A percentile compares a stretch with the other conserved stretches of the same genome.
These are phyloP conservation scores for Fragum fragum DNA, from an alignment of 2,888 invertebrate genomes.

Conservation along the genomic window DNA sequence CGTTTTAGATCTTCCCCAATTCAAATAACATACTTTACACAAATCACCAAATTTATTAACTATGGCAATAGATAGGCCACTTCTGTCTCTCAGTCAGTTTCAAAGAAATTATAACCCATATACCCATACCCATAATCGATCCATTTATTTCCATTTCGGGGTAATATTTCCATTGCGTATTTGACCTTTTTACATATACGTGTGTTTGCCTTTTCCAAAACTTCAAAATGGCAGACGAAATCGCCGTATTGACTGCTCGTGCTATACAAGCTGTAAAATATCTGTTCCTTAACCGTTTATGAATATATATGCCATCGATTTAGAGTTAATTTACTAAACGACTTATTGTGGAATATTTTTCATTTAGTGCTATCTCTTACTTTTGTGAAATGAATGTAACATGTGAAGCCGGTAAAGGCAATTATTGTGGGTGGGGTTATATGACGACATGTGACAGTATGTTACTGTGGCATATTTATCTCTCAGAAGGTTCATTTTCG, in stretches of 20 bases:
- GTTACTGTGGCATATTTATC: no score
- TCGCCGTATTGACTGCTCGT: conserved; percentile 70
- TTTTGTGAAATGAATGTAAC: not conserved
- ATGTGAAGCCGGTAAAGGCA: conserved; percentile 17
- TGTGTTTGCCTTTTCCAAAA: conserved; percentile 7
- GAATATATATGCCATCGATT: not conserved
- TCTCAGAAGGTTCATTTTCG: no score
- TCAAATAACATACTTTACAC: no score
- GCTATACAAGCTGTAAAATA: conserved; percentile 72
- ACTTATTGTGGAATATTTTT: not conserved
- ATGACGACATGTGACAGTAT: not conserved
- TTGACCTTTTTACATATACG: conserved; percentile 2
- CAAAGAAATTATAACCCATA: no score
- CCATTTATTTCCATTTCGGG: no score
- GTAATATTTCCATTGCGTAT: no score
- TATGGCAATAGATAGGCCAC: no score
- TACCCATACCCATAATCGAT: no score
- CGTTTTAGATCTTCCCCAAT: no score
- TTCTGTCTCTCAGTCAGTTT: no score
- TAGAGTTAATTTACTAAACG: no score
- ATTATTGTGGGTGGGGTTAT: conserved; percentile 40
- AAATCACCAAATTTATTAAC: no score
- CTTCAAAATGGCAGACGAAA: conserved; percentile 66
- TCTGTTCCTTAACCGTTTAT: not conserved
- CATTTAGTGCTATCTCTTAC: not conserved